phyloP scores from a whole-genome alignment of 1,140 invertebrate genomes.

The Euura saliciscinereae region DNA sequence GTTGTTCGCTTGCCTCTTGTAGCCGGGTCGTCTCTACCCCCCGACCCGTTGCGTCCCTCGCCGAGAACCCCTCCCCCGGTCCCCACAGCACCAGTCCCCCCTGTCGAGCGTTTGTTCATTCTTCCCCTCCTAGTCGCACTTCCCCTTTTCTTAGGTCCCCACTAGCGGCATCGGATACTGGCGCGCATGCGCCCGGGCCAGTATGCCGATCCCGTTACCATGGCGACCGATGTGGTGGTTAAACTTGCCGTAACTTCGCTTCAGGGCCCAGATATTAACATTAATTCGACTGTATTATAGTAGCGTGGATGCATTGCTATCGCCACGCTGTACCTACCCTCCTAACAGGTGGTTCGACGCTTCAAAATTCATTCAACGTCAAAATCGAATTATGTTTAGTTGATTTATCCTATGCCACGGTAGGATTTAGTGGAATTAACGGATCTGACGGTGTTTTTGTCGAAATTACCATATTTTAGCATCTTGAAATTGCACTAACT shows the following conservation, averaged over 20 bases:
- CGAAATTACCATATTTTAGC: no score
- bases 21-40: neutral
- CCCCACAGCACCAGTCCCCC: conserved; percentile 4
- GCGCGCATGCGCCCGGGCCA: conserved; percentile 12
- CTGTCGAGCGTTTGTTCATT: conserved; percentile 1
- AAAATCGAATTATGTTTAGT: no score
- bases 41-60: conserved; percentile 27
- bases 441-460: no score
- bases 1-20: conserved; percentile 30
- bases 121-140: conserved; percentile 8
- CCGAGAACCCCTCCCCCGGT: conserved; percentile 14
- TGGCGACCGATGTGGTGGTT: neutral
- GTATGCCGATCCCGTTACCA: conserved; percentile 6
- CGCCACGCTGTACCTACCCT: no score
- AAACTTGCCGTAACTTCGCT: neutral
- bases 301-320: no score
- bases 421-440: no score
- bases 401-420: no score
- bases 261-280: neutral
- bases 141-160: conserved; percentile 1
- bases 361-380: no score
- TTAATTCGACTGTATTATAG: no score
- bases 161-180: conserved; percentile 12
- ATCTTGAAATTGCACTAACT: no score
- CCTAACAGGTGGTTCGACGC: no score